Conservation (phyloP, 2,888 invertebrate genomes). For the Gastracanthus pulcherrimus region DNA sequence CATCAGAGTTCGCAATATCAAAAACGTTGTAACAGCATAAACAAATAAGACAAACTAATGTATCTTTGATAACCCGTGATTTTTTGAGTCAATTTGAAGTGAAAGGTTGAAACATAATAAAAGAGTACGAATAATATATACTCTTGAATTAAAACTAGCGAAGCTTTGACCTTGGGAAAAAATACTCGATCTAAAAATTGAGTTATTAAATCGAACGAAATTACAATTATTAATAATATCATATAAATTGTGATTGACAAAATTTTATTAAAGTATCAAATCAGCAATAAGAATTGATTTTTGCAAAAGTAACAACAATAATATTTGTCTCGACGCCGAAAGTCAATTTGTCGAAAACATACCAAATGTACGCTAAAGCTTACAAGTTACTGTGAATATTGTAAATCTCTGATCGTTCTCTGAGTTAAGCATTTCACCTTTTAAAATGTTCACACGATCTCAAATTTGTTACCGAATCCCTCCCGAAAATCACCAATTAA, state of each 20-base stretch:
- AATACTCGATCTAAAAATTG: background rate
- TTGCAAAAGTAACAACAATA: background rate
- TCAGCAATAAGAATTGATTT: background rate
- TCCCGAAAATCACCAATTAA: background rate
- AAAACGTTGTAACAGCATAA: background rate
- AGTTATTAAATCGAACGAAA: background rate
- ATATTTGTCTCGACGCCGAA: background rate
- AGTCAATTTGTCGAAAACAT: background rate
- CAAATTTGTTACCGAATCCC: background rate
- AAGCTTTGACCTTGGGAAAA: background rate
- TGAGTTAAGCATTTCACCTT: background rate
- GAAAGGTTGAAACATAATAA: constrained; percentile 24
- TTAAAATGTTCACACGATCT: background rate
- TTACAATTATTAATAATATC: background rate
- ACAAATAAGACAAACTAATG: background rate
- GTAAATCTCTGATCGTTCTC: background rate
- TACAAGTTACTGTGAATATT: background rate
- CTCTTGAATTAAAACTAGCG: background rate
- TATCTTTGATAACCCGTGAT: constrained; percentile 16
- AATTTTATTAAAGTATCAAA: background rate
- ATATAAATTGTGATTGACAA: background rate
- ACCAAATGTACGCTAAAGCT: background rate
- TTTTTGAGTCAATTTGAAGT: constrained; percentile 23
- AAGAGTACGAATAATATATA: background rate
- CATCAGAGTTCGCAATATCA: constrained; percentile 16